phyloP scores from a whole-genome alignment of 1,140 invertebrate species.

The Zeugodacus cucurbitae region DNA sequence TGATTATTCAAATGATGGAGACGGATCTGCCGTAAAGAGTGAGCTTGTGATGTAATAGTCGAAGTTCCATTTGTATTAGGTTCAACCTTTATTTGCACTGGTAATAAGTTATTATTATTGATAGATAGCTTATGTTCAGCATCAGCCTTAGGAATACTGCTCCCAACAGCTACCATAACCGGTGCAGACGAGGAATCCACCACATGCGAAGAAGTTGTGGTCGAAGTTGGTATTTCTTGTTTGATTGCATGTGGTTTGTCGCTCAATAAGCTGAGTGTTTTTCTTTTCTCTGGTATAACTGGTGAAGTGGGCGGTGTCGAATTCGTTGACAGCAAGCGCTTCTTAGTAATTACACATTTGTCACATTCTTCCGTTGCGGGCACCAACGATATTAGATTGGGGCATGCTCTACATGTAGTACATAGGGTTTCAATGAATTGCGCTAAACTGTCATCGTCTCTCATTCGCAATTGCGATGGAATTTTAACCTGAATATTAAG shows the following conservation, averaged over 20 bases:
- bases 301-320: conserved; percentile 57
- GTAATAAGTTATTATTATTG: conserved; percentile 14
- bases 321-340: conserved; percentile 51
- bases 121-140: conserved; percentile 45
- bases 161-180: background rate
- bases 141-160: conserved; percentile 2
- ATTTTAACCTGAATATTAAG: conserved; percentile 59
- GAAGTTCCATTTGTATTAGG: conserved; percentile 41
- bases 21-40: conserved; percentile 42
- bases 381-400: conserved; percentile 62
- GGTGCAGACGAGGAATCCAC: conserved; percentile 28
- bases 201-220: background rate
- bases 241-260: conserved; percentile 34
- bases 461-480: conserved; percentile 60
- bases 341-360: conserved; percentile 58
- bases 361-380: conserved; percentile 65
- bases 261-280: conserved; percentile 31
- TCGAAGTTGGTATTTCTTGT: conserved; percentile 41
- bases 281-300: conserved; percentile 56
- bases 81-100: conserved; percentile 42
- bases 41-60: conserved; percentile 25
- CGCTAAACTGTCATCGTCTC: conserved; percentile 60
- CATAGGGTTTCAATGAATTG: conserved; percentile 64
- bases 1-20: conserved; percentile 36
- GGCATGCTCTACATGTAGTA: conserved; percentile 64